Conservation (phyloP, 2,113 vertebrate genomes). For the Damaliscus lunatus region DNA sequence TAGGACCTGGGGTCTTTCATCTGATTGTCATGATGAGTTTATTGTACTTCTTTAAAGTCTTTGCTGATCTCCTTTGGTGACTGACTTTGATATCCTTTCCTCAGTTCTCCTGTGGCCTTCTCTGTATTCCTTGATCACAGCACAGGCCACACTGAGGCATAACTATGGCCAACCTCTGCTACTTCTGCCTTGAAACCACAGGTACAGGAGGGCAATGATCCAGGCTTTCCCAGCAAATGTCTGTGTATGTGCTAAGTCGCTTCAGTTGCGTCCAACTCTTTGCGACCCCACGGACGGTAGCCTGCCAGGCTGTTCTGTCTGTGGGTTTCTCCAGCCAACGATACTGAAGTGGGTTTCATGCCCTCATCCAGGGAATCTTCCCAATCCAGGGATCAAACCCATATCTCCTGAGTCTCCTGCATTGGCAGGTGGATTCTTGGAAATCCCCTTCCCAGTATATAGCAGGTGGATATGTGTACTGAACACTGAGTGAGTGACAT, state of each 20-base stretch:
- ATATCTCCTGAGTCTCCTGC: neutral
- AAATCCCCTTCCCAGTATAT: neutral
- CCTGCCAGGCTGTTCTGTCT: neutral
- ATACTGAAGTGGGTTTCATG: neutral
- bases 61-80: neutral
- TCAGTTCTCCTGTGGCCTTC: neutral
- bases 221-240: neutral
- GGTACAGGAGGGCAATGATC: neutral
- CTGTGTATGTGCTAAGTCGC: neutral
- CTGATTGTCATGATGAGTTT: neutral
- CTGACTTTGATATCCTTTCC: neutral
- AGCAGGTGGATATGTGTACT: neutral
- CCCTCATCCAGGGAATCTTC: neutral
- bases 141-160: neutral
- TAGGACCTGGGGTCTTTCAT: neutral
- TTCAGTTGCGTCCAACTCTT: neutral
- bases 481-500: neutral
- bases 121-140: neutral
- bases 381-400: neutral
- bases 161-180: neutral
- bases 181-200: neutral
- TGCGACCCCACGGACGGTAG: fast-evolving
- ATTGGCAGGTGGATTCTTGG: neutral
- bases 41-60: neutral
- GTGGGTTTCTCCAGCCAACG: neutral